phyloP scores from a whole-genome alignment of 2,113 vertebrate genomes.

The Gyps fulvus region DNA sequence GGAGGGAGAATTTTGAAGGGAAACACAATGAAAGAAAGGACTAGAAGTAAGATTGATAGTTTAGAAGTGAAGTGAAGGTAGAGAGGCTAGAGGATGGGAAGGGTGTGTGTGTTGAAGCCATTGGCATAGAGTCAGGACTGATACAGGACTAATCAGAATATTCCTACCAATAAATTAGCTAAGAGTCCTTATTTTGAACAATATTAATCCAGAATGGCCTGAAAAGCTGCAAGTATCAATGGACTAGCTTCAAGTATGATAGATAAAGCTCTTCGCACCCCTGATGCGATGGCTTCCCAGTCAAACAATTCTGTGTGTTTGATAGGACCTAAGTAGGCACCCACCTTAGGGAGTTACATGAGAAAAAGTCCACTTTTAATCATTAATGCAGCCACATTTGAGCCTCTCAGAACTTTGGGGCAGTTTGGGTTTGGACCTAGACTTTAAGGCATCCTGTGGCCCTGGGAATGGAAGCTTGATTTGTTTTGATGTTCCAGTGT shows the following conservation, averaged over 20 bases:
- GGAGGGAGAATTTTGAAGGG: neutral
- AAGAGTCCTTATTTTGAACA: neutral
- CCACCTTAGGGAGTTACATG: neutral
- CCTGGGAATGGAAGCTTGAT: neutral
- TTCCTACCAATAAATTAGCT: neutral
- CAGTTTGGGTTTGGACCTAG: neutral
- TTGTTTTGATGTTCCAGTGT: neutral
- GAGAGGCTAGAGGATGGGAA: neutral
- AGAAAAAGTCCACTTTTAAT: neutral
- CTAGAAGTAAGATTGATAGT: neutral
- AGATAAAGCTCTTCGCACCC: fast-evolving
- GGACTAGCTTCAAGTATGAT: neutral
- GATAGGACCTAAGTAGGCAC: neutral
- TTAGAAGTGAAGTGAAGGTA: neutral
- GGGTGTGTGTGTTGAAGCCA: neutral
- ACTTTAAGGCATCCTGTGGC: neutral
- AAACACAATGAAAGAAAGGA: neutral
- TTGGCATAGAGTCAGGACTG: neutral
- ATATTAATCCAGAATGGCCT: neutral
- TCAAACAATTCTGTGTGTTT: neutral
- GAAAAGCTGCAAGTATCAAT: neutral
- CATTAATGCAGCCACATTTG: neutral
- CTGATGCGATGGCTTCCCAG: neutral
- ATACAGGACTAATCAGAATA: neutral
- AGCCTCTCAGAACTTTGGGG: neutral